Evolutionary conservation across 2,888 invertebrate genomes (phyloP).

Genomic region (Ditula angustiorana): DNA sequence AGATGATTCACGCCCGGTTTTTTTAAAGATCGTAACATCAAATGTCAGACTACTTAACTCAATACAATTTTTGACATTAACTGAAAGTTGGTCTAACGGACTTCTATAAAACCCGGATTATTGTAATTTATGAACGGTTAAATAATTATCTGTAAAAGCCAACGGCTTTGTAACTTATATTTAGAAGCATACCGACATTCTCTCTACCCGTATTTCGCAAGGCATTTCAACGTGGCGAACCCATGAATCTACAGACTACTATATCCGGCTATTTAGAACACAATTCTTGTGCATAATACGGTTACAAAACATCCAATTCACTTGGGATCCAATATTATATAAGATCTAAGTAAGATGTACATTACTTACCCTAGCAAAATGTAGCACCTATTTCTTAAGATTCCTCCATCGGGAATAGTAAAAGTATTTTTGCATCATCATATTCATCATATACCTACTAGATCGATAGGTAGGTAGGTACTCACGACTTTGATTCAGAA

Average conservation of each 20-base stretch:
- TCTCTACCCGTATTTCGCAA: neutral
- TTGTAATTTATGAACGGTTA: neutral
- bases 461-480: no score
- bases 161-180: neutral
- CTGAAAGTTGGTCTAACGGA: no score
- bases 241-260: neutral
- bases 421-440: neutral
- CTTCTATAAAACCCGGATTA: no score
- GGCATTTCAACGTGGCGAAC: neutral
- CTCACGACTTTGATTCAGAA: neutral
- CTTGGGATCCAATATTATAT: neutral
- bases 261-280: neutral
- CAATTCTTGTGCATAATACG: neutral
- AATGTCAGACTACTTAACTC: neutral
- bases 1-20: no score
- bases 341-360: no score
- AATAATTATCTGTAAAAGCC: slow-evolving; percentile 1
- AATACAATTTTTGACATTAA: no score
- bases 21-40: no score
- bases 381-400: neutral
- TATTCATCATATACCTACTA: no score
- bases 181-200: neutral
- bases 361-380: neutral
- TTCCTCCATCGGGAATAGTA: slow-evolving; percentile 1
- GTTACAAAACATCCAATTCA: neutral